Percentiles rank a stretch among this genome's conserved stretches.
phyloP scores from a whole-genome alignment of 2,113 vertebrate species.

The Irena cyanogastra region DNA sequence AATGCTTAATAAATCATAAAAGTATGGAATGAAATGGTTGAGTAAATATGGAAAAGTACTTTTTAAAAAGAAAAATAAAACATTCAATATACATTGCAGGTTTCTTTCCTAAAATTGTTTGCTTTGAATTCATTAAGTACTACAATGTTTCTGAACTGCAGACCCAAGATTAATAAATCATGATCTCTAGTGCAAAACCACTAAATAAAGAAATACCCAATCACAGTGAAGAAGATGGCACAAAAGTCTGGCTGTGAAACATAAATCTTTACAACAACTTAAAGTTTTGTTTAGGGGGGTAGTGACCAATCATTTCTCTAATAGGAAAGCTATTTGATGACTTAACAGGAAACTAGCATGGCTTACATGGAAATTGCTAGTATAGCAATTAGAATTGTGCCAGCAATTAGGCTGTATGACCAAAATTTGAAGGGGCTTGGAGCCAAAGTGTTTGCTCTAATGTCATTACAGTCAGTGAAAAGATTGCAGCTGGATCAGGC shows the following conservation, averaged over 20 bases:
- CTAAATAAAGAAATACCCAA: background rate
- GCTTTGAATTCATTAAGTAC: background rate
- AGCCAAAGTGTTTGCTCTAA: background rate
- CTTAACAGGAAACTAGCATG: background rate
- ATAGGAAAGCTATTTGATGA: background rate
- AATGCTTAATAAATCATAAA: background rate
- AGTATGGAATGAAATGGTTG: background rate
- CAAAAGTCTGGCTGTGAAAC: background rate
- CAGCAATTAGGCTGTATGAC: background rate
- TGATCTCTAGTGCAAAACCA: background rate
- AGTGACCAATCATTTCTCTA: background rate
- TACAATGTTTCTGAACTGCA: background rate
- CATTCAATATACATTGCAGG: background rate
- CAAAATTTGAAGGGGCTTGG: background rate
- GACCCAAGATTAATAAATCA: background rate
- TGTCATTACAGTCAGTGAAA: background rate
- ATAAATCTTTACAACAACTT: background rate
- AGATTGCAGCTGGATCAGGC: background rate
- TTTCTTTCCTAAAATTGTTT: background rate
- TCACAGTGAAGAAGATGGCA: background rate
- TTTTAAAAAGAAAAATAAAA: background rate
- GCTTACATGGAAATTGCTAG: background rate
- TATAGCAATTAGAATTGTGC: background rate
- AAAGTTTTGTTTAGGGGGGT: background rate
- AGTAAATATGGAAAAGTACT: background rate